Base-by-base conservation (phyloP, 64 coral and sea anemone species). In the Porites australiensis region DNA sequence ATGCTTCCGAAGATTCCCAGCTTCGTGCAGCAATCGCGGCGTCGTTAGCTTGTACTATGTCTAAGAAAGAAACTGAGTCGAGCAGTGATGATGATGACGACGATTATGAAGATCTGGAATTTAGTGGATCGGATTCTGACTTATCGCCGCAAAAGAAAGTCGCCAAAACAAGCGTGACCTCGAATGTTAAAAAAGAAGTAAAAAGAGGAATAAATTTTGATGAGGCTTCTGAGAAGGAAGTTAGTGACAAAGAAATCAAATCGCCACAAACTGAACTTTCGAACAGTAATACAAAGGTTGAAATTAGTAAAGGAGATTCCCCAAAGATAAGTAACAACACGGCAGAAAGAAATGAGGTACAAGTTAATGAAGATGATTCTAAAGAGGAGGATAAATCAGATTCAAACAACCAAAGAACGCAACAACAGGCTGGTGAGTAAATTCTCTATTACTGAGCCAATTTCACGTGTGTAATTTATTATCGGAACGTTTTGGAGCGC, bases 1-100 rank as follows among this genome's bases (percentile, higher is more conserved):
- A 98, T 92, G 97, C 97, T 46, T 98, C 97, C 19, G 97, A 98
- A 74, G 97, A 98, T 77, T 98, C 97, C 15, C 97, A 98, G 67
- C 77, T 98, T 15, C 94, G 95, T 80, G 97, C 97, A 16, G 97
- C 97, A 2, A 98, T 98, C 50, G 97, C 97, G 19, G 97, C 94
- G 52, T 98, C 97, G 20, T 74, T 98, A 50, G 80, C 83, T 45
- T 95, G 95, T 63, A 94, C 94, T 64, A 91, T 83, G 62, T 69
- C 79, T 74, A 51, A 70, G 13, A 73, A 19, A n/a, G 58, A 79
- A 64, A 87, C 87, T 43, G 67, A 93, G 44, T 16, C 57, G 72
- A 95, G 88, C 43, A 61, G 65, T 47, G 83, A 83, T 77, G 88
- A 73, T 6, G 64, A 84, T 79, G 89, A 94, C 55, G 87, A 85